Evolutionary conservation across 2,797 vertebrate genomes (phyloP).

Genomic region (Scyliorhinus canicula): DNA sequence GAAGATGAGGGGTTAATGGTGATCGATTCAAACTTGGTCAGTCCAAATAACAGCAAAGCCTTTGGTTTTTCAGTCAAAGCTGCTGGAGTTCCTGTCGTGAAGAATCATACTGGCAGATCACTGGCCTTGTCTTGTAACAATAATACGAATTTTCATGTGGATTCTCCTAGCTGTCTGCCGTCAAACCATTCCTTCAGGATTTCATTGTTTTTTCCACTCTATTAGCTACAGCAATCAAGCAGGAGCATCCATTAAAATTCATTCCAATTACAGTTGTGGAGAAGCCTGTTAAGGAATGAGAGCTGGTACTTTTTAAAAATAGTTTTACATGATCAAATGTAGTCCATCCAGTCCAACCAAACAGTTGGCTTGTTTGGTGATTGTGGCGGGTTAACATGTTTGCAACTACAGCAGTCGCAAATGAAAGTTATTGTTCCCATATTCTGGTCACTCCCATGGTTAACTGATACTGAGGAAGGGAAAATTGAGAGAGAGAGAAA

Average conservation of each 20-base stretch:
- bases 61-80: no score
- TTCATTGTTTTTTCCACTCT: background rate
- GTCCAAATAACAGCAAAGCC: no score
- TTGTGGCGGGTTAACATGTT: background rate
- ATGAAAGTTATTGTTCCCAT: background rate
- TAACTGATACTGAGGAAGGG: background rate
- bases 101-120: no score
- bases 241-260: background rate
- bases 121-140: no score
- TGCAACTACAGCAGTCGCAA: background rate
- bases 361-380: no score
- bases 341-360: background rate
- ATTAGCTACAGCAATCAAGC: background rate
- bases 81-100: no score
- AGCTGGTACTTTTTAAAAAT: background rate
- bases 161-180: no score
- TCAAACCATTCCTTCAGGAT: no score
- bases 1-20: no score
- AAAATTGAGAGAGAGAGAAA: background rate
- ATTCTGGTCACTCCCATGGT: background rate
- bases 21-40: no score
- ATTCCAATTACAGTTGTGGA: background rate
- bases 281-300: background rate
- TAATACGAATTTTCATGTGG: no score
- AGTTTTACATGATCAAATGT: background rate